Evolutionary conservation across 1,140 invertebrate species (phyloP).

Genomic region (Plodia interpunctella): DNA sequence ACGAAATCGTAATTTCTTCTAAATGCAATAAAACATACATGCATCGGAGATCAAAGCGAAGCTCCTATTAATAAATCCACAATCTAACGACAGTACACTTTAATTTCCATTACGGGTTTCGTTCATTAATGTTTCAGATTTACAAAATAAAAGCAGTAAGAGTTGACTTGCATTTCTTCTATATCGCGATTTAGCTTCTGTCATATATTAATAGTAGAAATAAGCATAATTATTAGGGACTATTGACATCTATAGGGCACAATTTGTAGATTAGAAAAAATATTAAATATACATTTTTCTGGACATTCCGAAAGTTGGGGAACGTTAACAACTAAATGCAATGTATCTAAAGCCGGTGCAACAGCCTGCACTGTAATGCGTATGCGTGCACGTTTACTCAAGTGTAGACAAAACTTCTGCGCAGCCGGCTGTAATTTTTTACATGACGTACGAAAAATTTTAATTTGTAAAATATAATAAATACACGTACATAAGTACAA

Average conservation of each 20-base stretch:
- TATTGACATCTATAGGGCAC: not conserved
- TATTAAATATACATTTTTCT: too few species aligned
- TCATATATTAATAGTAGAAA: not conserved
- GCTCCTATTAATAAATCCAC: not conserved
- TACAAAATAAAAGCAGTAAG: not conserved
- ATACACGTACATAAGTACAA: too few species aligned
- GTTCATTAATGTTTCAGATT: not conserved
- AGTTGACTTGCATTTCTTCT: not conserved
- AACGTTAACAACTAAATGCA: too few species aligned
- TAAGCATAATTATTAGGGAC: not conserved
- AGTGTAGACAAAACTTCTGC: too few species aligned
- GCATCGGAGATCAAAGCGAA: not conserved
- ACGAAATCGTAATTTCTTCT: constrained; percentile 3
- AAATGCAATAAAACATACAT: not conserved
- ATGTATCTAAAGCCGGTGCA: too few species aligned
- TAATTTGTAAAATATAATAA: too few species aligned
- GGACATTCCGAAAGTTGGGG: too few species aligned
- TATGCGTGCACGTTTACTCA: too few species aligned
- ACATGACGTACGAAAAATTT: too few species aligned
- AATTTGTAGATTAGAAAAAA: too few species aligned
- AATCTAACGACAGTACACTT: not conserved
- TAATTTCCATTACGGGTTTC: not conserved
- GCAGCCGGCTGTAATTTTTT: too few species aligned
- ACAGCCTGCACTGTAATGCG: too few species aligned
- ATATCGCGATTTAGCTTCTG: not conserved